Conservation (phyloP, 2,113 vertebrate species). For the Apeltes quadracus region DNA sequence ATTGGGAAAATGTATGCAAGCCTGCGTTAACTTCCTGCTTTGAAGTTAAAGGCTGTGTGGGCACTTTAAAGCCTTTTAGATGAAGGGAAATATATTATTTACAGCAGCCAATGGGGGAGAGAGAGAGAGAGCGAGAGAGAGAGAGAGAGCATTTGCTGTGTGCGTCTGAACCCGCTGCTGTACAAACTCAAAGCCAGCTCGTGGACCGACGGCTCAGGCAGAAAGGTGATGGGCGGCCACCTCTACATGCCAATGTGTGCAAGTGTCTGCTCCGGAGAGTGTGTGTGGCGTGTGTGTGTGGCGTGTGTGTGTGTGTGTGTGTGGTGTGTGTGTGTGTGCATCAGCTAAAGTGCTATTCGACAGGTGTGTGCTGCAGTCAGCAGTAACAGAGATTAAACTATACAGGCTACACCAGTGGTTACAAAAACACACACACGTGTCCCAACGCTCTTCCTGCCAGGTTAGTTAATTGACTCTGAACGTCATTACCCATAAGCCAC, state of each 20-base stretch:
- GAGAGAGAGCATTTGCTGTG: conserved; percentile 11
- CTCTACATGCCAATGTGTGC: conserved; percentile 43
- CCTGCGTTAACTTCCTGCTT: conserved; percentile 31
- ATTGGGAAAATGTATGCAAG: conserved; percentile 42
- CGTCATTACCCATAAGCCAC: conserved; percentile 16
- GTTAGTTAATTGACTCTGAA: conserved; percentile 22
- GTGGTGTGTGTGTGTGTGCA: conserved; percentile 11
- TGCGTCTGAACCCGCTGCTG: conserved; percentile 21
- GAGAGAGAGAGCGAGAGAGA: conserved; percentile 7
- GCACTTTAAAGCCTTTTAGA: conserved; percentile 49
- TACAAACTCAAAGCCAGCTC: conserved; percentile 26
- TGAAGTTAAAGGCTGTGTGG: conserved; percentile 49
- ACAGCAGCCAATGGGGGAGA: conserved; percentile 24
- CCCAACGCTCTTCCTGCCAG: not conserved
- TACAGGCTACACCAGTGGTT: conserved; percentile 32
- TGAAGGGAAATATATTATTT: conserved; percentile 46
- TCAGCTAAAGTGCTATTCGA: conserved; percentile 45
- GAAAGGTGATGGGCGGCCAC: conserved; percentile 41
- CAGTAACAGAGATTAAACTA: conserved; percentile 37
- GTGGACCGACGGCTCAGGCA: conserved; percentile 43
- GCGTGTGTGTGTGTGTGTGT: conserved; percentile 16
- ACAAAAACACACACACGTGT: conserved; percentile 29
- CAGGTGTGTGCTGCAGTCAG: conserved; percentile 60
- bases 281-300: not conserved
- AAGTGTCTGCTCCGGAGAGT: conserved; percentile 26